Evolutionary conservation across 2,797 vertebrate species (phyloP), one percentile per base, ranked within the genome.

Genomic region (Allobates femoralis): DNA sequence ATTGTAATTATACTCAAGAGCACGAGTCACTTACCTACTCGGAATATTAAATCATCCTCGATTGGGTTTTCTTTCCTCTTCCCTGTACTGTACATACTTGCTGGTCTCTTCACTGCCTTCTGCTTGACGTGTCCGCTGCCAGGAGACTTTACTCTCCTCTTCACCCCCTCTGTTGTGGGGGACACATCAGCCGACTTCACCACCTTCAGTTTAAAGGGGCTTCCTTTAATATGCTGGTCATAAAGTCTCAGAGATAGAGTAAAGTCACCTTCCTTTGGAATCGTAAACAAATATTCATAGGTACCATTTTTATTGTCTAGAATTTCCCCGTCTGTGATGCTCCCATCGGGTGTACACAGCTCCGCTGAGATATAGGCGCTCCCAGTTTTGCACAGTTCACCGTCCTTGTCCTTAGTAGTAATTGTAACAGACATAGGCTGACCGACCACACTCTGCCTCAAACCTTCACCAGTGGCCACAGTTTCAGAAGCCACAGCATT

Each of bases 291-390:
- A 90, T 96, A 97, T 89, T 99, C 98, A 0, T 99, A 99, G 18
- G 98, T 99, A 90, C 98, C 98, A 0, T 99, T 99, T 92, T 98
- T 99, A 92, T 98, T 98, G 94, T 99, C 98, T 79, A 97, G 92
- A 84, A 99, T 96, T 90, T 98, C 96, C 5, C 97, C 96, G 0
- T 97, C 95, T 0, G 94, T 97, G 85, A 96, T 96, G 21, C 94
- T 94, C 19, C 97, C 96, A 2, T 97, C 96, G 0, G 96, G 90
- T 0, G 95, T 96, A 90, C 94, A 95, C 89, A 99, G 93, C 62
- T 98, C 97, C 0, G 97, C 97, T 0, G 95, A 94, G 76, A 99
- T 93, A 90, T 95, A 93, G 8, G 98, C 97, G 0, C 96, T 99
- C 67, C 98, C 98, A 50, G 95, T 96, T 90, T 98, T 99, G 89